A percentile compares a stretch with the other conserved stretches of the same genome.
Conservation (phyloP, 2,113 vertebrate genomes). For the Malurus cyaneus region DNA sequence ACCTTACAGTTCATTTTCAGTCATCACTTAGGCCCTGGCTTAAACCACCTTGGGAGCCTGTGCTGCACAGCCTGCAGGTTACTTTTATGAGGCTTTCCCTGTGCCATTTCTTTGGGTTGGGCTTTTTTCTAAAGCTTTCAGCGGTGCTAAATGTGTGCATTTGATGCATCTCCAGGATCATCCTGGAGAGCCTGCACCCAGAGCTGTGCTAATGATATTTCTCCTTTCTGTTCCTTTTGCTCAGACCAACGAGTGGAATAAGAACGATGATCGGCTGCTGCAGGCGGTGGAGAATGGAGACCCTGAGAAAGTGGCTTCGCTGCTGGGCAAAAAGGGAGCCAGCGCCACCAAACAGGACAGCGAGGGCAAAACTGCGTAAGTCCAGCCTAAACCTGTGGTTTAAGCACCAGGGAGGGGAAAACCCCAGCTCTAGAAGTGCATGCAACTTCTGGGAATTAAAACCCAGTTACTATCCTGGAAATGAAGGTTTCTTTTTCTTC, state of each 20-base stretch:
- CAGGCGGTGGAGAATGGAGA: slow-evolving; percentile 95
- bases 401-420: neutral
- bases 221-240: neutral
- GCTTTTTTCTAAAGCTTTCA: slow-evolving; percentile 1
- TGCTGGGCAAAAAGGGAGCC: slow-evolving; percentile 93
- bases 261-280: slow-evolving; percentile 94
- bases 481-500: neutral
- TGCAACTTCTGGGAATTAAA: neutral
- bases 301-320: slow-evolving; percentile 87
- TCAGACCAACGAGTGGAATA: slow-evolving; percentile 95
- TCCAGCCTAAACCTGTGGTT: neutral
- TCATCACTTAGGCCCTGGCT: neutral
- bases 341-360: slow-evolving; percentile 89
- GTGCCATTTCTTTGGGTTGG: neutral
- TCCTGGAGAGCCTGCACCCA: neutral
- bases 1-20: neutral
- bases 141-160: neutral
- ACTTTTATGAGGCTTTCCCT: neutral
- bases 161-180: too few relatives aligned
- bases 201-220: neutral
- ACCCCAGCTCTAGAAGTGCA: neutral
- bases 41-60: neutral
- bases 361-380: slow-evolving; percentile 97
- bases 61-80: neutral
- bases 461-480: neutral